These are phyloP conservation scores for Automeris io DNA, from an alignment of 2,888 invertebrate genomes.

Conservation along the genomic window DNA sequence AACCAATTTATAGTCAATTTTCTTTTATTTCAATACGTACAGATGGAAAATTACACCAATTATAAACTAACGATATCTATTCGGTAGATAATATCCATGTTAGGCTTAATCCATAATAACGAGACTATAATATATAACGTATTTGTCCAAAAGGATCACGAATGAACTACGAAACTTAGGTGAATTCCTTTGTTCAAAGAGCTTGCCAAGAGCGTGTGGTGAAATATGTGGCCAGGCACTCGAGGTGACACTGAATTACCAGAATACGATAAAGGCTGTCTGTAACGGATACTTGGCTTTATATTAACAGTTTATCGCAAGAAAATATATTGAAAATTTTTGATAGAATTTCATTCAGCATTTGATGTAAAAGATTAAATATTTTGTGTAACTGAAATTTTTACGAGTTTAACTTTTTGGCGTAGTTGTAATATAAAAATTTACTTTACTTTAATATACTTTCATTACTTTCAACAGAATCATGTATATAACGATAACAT, in stretches of 20 bases:
- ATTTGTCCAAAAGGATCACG: slow-evolving; percentile 35
- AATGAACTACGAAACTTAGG: slow-evolving; percentile 41
- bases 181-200: slow-evolving; percentile 31
- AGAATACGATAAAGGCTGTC: slow-evolving; percentile 31
- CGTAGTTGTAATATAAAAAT: too few relatives aligned
- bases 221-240: slow-evolving; percentile 41
- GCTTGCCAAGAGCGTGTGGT: slow-evolving; percentile 41
- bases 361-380: neutral
- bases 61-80: too few relatives aligned
- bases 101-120: too few relatives aligned
- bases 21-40: too few relatives aligned
- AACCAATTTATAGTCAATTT: too few relatives aligned
- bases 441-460: too few relatives aligned
- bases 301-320: slow-evolving; percentile 30
- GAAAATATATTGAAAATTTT: slow-evolving; percentile 23
- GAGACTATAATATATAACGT: slow-evolving; percentile 23
- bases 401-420: too few relatives aligned
- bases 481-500: neutral
- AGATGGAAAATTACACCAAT: too few relatives aligned
- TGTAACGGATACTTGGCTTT: slow-evolving; percentile 34
- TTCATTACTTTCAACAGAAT: neutral
- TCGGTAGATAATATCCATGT: too few relatives aligned
- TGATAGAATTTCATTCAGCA: slow-evolving; percentile 22
- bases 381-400: neutral
- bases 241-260: slow-evolving; percentile 49